Base-by-base conservation (phyloP, 2,797 vertebrate species). In the Decapterus maruadsi region DNA sequence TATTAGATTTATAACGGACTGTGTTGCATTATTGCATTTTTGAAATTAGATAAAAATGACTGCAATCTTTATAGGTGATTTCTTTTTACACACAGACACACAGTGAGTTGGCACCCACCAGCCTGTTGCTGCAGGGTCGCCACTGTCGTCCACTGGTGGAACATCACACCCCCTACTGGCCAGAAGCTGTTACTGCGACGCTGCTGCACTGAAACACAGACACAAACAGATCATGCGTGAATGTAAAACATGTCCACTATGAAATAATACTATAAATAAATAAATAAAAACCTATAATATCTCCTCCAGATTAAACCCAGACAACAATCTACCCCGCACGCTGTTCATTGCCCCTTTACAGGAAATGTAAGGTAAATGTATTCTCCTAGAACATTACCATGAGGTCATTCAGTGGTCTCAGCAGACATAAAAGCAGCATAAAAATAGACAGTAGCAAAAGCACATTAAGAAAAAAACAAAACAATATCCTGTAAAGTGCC, bases 161-260 rank as follows among this genome's bases (percentile, higher is more conserved):
- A 46, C 81, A 61, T 67, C 54, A 85, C 85, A 58, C 89, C 89
- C 0, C 88, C 89, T 88, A 60, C 68, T 85, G 90, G 87, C 16
- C 2, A 1, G 7, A 16, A 1, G 1, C 31, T 5, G 77, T 16
- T 19, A 83, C 76, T 88, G 78, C 86, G 0, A 43, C 29, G 8
- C 61, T 22, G 61, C 59, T 40, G 59, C 1, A 0, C 40, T 65
- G 64, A 65, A 57, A 29, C 42, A 43, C 51, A 53, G 0, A 50
- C 29, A 19, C 8, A 10, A 0, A 5, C 1, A 34, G 4, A 9
- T 19, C 2, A 22, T 36, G 7, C 8, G 62, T 48, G 50, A 67
- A 17, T 2, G 4, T 17, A 9, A 36, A 57, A 42, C 40, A 48
- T n/a, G 48, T 51, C 16, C 43, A 45, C 43, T 45, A 6, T 17